Evolutionary conservation across 2,797 vertebrate species (phyloP).

Genomic region (Gymnothorax reevesii): DNA sequence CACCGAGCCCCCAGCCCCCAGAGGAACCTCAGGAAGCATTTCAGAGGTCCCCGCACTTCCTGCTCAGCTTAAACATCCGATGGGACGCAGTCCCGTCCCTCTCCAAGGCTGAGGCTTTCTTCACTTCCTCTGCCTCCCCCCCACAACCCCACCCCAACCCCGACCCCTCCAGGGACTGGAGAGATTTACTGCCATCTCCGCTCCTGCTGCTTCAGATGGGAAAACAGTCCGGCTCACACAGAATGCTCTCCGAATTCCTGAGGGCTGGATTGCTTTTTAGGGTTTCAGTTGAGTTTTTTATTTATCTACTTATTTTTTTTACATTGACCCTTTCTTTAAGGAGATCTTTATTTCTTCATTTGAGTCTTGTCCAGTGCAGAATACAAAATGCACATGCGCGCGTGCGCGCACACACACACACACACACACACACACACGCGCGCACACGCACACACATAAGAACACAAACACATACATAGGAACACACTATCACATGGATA

Average conservation of each 20-base stretch:
- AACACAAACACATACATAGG: background rate
- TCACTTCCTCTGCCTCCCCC: constrained; percentile 52
- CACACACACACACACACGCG: background rate
- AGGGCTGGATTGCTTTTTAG: background rate
- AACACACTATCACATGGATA: background rate
- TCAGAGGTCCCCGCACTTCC: constrained; percentile 67
- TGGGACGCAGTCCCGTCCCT: constrained; percentile 69
- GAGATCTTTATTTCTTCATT: background rate
- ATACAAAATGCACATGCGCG: background rate
- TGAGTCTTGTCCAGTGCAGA: background rate
- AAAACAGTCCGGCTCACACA: background rate
- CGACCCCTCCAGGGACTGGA: constrained; percentile 56
- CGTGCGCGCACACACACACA: background rate
- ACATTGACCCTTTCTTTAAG: background rate
- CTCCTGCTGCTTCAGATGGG: constrained; percentile 37
- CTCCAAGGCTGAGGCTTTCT: constrained; percentile 58
- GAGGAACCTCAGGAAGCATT: constrained; percentile 66
- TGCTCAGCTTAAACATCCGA: constrained; percentile 72
- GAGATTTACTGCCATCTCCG: constrained; percentile 38
- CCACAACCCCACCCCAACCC: constrained; percentile 58
- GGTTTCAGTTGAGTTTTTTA: background rate
- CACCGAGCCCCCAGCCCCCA: constrained; percentile 49
- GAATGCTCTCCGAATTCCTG: background rate
- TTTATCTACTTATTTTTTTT: background rate
- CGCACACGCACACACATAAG: background rate